Percentiles rank a stretch among this genome's conserved stretches.
Conservation (phyloP, 2,888 invertebrate species). For the Rapana venosa region DNA sequence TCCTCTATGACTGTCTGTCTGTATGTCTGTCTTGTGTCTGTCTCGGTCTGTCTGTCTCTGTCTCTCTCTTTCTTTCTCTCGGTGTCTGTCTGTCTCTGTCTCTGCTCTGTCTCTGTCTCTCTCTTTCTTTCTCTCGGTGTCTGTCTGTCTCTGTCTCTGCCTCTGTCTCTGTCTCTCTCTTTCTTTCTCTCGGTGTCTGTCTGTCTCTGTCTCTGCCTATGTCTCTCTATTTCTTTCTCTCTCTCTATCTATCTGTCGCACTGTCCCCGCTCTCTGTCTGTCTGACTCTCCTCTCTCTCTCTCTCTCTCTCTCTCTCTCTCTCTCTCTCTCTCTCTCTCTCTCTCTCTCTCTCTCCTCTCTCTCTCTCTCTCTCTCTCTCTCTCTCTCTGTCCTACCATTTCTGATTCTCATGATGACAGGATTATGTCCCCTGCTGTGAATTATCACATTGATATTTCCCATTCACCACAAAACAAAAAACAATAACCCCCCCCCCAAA, state of each 20-base stretch:
- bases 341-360: neutral
- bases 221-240: no score
- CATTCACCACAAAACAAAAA: neutral
- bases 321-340: neutral
- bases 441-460: neutral
- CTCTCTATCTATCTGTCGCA: no score
- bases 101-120: neutral
- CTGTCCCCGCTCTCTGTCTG: no score
- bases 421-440: neutral
- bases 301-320: neutral
- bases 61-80: no score
- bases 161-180: slow-evolving; percentile 14
- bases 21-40: no score
- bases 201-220: no score
- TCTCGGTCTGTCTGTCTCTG: no score
- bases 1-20: no score
- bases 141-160: neutral
- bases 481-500: no score
- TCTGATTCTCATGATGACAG: slow-evolving; percentile 11
- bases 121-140: neutral
- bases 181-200: neutral
- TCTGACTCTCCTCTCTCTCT: no score
- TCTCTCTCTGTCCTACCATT: neutral
- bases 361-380: slow-evolving; percentile 18
- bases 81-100: no score